These are phyloP conservation scores for Rhipidura dahli DNA, from an alignment of 2,113 vertebrate species.

Conservation along the genomic window DNA sequence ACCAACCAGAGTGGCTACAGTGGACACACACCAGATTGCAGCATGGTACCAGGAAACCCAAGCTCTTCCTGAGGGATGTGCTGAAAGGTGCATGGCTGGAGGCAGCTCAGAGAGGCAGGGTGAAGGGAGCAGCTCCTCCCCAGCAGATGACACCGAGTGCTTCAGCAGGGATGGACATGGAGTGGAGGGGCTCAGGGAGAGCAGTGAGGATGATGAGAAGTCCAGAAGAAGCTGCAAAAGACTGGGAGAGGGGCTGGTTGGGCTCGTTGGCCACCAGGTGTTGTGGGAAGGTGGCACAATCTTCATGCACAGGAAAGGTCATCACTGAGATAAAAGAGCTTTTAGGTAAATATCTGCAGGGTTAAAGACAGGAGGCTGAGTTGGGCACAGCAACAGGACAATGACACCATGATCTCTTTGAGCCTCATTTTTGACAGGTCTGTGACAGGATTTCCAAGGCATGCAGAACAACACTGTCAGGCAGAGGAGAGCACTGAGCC, in stretches of 20 bases:
- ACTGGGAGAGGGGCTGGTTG: neutral
- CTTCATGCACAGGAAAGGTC: neutral
- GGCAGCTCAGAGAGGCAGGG: neutral
- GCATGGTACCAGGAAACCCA: neutral
- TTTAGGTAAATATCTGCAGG: neutral
- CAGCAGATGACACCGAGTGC: fast-evolving
- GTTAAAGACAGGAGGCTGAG: neutral
- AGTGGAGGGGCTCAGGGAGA: neutral
- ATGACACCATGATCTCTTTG: neutral
- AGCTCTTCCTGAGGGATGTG: neutral
- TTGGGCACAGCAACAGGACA: neutral
- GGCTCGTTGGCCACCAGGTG: fast-evolving
- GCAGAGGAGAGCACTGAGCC: neutral
- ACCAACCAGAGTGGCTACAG: neutral
- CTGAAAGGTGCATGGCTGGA: neutral
- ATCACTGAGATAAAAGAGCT: neutral
- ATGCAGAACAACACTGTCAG: neutral
- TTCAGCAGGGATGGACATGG: neutral
- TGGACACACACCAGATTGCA: neutral
- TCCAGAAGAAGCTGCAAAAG: neutral
- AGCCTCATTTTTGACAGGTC: neutral
- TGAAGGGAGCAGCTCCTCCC: neutral
- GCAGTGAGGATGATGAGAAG: neutral
- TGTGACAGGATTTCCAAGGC: neutral
- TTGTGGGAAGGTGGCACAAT: neutral